Evolutionary conservation across 1,140 invertebrate genomes (phyloP).

Genomic region (Cecropterus lyciades): DNA sequence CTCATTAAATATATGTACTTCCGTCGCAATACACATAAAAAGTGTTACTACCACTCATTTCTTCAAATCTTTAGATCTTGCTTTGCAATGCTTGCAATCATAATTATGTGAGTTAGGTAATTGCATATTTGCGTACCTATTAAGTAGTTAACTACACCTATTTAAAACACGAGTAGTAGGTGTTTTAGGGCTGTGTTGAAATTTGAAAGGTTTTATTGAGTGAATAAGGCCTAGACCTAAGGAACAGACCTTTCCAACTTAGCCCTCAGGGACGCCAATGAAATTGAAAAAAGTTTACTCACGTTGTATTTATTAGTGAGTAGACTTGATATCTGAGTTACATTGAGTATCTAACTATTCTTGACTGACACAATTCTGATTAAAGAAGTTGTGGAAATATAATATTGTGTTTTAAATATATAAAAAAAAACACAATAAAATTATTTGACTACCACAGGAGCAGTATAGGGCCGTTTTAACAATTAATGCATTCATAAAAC

Average conservation of each 20-base stretch:
- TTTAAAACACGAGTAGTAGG: neutral
- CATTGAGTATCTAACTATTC: too few relatives aligned
- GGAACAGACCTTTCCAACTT: neutral
- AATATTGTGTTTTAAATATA: too few relatives aligned
- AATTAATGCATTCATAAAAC: too few relatives aligned
- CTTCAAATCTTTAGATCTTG: neutral
- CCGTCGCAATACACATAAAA: too few relatives aligned
- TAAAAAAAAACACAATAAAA: too few relatives aligned
- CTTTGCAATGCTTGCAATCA: neutral
- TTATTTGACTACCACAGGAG: too few relatives aligned
- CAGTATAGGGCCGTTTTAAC: too few relatives aligned
- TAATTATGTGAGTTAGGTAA: neutral
- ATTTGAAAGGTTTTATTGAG: constrained; percentile 1
- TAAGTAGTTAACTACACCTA: neutral
- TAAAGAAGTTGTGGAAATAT: too few relatives aligned
- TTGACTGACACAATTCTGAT: too few relatives aligned
- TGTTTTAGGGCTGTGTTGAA: neutral
- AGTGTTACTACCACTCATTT: too few relatives aligned
- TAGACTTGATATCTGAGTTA: neutral
- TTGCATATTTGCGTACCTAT: neutral
- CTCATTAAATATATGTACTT: too few relatives aligned
- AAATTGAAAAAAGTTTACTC: neutral
- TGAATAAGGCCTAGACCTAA: too few relatives aligned
- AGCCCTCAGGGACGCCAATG: neutral
- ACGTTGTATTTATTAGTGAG: neutral